Evolutionary conservation across 2,888 invertebrate species (phyloP).

Genomic region (Cremastinae sp.): DNA sequence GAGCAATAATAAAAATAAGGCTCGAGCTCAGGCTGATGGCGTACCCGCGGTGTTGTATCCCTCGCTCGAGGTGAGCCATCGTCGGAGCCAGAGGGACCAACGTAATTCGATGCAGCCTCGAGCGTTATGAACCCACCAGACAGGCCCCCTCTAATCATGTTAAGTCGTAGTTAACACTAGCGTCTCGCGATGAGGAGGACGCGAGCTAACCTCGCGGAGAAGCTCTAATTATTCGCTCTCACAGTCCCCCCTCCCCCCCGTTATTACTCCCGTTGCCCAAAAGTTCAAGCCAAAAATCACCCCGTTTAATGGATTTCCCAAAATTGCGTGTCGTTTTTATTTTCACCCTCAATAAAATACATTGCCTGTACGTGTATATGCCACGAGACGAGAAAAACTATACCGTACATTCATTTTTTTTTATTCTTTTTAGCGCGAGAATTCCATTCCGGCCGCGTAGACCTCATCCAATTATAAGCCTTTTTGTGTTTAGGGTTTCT

Average conservation of each 20-base stretch:
- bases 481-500: slow-evolving; percentile 57
- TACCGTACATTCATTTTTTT: too few species aligned
- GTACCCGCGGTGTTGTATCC: slow-evolving; percentile 54
- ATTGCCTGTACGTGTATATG: background rate
- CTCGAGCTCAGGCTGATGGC: slow-evolving; percentile 19
- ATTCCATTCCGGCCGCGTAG: slow-evolving; percentile 2
- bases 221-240: slow-evolving; percentile 24
- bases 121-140: slow-evolving; percentile 76
- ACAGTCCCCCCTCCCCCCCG: slow-evolving; percentile 39
- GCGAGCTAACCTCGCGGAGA: slow-evolving; percentile 1
- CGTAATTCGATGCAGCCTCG: slow-evolving; percentile 73
- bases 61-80: slow-evolving; percentile 68
- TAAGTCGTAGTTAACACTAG: slow-evolving; percentile 73
- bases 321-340: slow-evolving; percentile 44
- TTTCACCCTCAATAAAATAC: slow-evolving; percentile 21
- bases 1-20: slow-evolving; percentile 64
- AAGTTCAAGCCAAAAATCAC: slow-evolving; percentile 58
- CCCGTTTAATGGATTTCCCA: slow-evolving; percentile 46
- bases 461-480: slow-evolving; percentile 52
- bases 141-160: slow-evolving; percentile 73
- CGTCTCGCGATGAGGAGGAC: slow-evolving; percentile 53
- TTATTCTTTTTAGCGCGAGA: slow-evolving; percentile 6
- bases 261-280: slow-evolving; percentile 40
- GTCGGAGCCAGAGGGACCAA: slow-evolving; percentile 62
- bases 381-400: too few species aligned